Conservation (phyloP, 2,113 vertebrate species). For the Nothocercus nigrocapillus region DNA sequence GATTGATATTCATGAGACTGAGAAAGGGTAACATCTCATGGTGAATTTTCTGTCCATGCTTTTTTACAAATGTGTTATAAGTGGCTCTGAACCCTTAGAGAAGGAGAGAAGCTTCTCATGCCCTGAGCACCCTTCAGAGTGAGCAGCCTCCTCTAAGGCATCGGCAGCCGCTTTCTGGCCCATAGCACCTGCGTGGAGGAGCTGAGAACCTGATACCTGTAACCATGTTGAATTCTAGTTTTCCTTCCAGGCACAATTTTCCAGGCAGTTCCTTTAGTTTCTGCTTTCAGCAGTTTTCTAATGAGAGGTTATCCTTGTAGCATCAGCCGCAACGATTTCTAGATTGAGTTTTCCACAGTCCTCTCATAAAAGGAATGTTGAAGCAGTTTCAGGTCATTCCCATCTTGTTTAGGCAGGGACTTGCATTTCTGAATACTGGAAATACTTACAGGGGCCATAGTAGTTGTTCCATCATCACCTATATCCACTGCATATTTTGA, state of each 20-base stretch:
- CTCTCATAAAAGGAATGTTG: neutral
- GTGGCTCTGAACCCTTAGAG: neutral
- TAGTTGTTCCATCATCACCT: neutral
- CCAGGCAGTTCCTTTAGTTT: slow-evolving; percentile 8
- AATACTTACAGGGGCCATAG: neutral
- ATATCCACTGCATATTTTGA: neutral
- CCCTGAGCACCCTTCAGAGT: too few relatives aligned
- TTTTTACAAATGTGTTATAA: neutral
- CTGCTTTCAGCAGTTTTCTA: neutral
- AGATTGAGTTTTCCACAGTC: neutral
- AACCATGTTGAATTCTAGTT: neutral
- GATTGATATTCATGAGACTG: neutral
- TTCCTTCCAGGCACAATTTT: neutral
- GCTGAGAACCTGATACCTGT: neutral
- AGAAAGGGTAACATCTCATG: neutral
- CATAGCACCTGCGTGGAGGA: neutral
- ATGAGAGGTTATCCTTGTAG: neutral
- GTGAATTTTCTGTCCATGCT: neutral
- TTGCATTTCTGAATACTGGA: neutral
- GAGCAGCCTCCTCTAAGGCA: neutral
- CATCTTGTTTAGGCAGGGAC: neutral
- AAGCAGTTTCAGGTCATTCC: neutral
- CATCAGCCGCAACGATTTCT: neutral
- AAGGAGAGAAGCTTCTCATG: neutral
- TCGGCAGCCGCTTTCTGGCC: neutral